phyloP scores from a whole-genome alignment of 1,140 invertebrate species.

The Diabrotica undecimpunctata region DNA sequence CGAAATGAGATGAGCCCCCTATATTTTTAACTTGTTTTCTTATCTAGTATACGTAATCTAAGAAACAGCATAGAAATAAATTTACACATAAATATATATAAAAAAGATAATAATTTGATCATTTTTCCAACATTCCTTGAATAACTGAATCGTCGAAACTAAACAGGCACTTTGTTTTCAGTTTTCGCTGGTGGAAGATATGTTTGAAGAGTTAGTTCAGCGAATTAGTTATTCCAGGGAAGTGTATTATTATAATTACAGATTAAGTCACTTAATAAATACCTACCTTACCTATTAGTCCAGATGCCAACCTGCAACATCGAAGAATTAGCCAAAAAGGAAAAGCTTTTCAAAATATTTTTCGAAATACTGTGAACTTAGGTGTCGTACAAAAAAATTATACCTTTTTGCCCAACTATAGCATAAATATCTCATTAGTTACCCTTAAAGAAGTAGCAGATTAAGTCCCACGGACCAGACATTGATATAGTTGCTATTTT shows the following conservation, averaged over 20 bases:
- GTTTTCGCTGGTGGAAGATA: not conserved
- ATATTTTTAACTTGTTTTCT: not conserved
- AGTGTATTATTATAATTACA: constrained; percentile 11
- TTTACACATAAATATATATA: not conserved
- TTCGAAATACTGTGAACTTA: no score
- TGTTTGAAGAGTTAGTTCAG: not conserved
- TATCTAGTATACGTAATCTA: not conserved
- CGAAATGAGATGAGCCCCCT: not conserved
- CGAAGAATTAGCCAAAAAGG: not conserved
- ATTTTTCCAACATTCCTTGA: not conserved
- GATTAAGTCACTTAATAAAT: constrained; percentile 24
- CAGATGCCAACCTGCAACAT: not conserved
- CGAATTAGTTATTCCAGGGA: not conserved
- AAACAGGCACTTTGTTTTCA: not conserved
- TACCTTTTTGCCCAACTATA: no score
- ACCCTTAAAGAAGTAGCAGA: no score
- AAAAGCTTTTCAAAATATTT: no score
- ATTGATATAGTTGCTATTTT: no score
- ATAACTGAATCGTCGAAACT: not conserved
- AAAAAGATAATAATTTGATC: constrained; percentile 1
- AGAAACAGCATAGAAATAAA: not conserved
- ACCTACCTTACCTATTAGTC: constrained; percentile 26
- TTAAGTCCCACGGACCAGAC: no score
- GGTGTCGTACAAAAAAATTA: no score
- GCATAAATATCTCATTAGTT: no score